Conservation (phyloP, 2,888 invertebrate genomes). For the Hirtodrosophila histrioides region DNA sequence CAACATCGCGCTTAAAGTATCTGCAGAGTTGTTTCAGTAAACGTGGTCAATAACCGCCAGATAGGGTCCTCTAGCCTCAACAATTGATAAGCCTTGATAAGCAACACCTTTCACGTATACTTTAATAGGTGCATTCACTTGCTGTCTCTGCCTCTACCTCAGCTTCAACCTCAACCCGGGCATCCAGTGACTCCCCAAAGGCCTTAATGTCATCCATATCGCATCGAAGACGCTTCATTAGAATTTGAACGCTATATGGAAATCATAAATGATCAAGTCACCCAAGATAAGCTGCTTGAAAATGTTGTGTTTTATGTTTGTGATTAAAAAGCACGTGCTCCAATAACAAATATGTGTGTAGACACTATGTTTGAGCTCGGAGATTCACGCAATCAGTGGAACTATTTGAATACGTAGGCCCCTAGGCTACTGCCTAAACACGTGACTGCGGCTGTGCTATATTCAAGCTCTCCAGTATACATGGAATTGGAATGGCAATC, state of each 20-base stretch:
- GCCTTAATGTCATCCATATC: no score
- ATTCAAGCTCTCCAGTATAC: no score
- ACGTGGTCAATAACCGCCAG: conserved; percentile 38
- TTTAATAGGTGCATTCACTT: conserved; percentile 65
- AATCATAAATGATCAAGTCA: conserved; percentile 25
- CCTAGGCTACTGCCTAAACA: conserved; percentile 10
- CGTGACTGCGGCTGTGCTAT: conserved; percentile 2
- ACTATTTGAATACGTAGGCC: background rate
- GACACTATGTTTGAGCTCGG: conserved; percentile 16
- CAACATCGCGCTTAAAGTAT: conserved; percentile 14
- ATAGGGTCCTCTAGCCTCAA: conserved; percentile 9
- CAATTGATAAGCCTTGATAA: conserved; percentile 29
- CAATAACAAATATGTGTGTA: conserved; percentile 14
- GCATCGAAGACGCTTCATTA: background rate
- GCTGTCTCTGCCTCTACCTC: background rate
- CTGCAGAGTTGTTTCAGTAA: conserved; percentile 1
- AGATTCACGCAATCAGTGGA: conserved; percentile 34
- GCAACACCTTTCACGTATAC: conserved; percentile 22
- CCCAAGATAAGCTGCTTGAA: conserved; percentile 35
- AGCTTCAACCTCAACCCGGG: no score
- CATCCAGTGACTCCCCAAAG: no score
- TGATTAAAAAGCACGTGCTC: conserved; percentile 41
- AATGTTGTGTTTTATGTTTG: conserved; percentile 9
- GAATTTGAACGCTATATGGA: conserved; percentile 19
- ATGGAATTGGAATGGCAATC: no score